Percentiles rank a stretch among this genome's conserved stretches.
These are phyloP conservation scores for Bos taurus DNA, from an alignment of 2,113 vertebrate species.

Conservation along the genomic window DNA sequence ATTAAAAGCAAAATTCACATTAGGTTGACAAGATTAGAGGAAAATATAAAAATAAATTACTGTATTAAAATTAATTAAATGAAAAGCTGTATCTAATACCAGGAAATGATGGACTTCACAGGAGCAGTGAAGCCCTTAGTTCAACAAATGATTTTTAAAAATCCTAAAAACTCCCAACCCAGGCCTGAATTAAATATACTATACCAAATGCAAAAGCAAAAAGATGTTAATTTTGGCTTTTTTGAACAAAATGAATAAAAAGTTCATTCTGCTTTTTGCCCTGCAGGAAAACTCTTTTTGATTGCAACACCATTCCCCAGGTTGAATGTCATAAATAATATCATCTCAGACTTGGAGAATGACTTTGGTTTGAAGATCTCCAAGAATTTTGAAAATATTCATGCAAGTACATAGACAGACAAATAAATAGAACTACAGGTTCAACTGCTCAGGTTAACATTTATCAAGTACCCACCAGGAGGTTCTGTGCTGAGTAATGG, in stretches of 20 bases:
- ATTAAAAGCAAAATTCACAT: slow-evolving; percentile 76
- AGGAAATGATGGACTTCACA: slow-evolving; percentile 73
- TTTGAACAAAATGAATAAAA: slow-evolving; percentile 68
- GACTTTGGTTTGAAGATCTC: background rate
- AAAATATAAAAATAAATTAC: slow-evolving; percentile 80
- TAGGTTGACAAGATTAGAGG: slow-evolving; percentile 75
- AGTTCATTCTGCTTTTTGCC: slow-evolving; percentile 64
- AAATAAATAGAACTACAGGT: background rate
- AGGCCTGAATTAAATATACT: slow-evolving; percentile 53
- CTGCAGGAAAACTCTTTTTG: slow-evolving; percentile 52
- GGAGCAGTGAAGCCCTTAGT: slow-evolving; percentile 66
- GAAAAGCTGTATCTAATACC: slow-evolving; percentile 75
- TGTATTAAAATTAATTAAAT: slow-evolving; percentile 79
- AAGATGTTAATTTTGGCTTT: slow-evolving; percentile 59
- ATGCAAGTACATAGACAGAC: background rate
- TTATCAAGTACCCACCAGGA: background rate
- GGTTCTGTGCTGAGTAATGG: background rate
- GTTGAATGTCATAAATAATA: slow-evolving; percentile 37
- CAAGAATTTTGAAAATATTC: slow-evolving; percentile 4
- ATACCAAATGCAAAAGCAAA: slow-evolving; percentile 39
- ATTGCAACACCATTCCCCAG: slow-evolving; percentile 54
- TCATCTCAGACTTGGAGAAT: background rate
- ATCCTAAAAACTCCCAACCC: slow-evolving; percentile 51
- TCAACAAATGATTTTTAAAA: slow-evolving; percentile 70
- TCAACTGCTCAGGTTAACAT: background rate